Base-by-base conservation (phyloP, 2,113 vertebrate species). In the Hypanus sabinus region DNA sequence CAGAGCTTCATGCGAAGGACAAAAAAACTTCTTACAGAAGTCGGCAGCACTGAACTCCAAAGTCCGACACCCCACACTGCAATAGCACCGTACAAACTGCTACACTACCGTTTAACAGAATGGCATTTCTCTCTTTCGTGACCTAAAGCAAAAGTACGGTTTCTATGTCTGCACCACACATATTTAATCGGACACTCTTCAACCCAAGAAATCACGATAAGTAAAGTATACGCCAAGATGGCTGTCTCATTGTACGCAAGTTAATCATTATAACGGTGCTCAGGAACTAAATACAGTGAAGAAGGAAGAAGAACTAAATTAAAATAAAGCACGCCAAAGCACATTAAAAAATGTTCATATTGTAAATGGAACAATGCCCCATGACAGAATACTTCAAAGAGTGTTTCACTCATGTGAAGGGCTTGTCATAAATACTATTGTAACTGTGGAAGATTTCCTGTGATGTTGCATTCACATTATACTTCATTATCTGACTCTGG, bases 271-370 rank as follows among this genome's bases (percentile, higher is more conserved):
- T 46, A 18, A 65, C 57, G 27, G 36, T 55, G 10, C 68, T 70
- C n/a, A 36, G n/a, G 65, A 92, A 38, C 27, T 62, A 88, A 93
- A 73, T 93, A 73, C 24, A 73, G 38, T 93, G 91, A 93, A 93
- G 91, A 24, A 55, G 12, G 65, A 30, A 90, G 33, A 90, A 90
- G 6, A 73, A 93, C 46, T 24, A 46, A 38, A 71, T 71, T 38
- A 92, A 71, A 46, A 5, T 30, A 10, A 30, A 46, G 33, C 6
- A 22, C 4, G 24, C 90, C 90, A n/a, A 38, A 24, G 3, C 33
- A 92, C 90, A 92, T 91, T 70, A 12, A 24, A 71, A 71, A 16
- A 33, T 20, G 30, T 90, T 90, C 55, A 75, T 55, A 27, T 30
- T 27, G 18, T 93, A 75, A 73, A 73, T 55, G 27, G 14, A 93